Conservation (phyloP, 1,140 invertebrate genomes). For the Ganaspis sp. region DNA sequence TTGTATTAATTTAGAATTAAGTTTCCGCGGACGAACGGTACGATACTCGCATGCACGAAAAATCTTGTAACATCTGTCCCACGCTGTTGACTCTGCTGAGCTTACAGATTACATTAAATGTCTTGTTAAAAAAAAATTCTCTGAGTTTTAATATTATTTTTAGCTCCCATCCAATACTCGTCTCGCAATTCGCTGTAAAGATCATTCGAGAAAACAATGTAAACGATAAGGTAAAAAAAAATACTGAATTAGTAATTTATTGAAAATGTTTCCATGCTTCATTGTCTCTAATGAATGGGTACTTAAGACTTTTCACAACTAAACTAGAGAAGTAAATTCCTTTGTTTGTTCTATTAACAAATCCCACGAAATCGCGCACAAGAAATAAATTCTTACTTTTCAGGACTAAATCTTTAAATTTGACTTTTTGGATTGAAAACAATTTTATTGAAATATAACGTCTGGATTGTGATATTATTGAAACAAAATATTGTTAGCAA, state of each 20-base stretch:
- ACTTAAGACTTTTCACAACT: not conserved
- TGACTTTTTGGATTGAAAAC: too few species aligned
- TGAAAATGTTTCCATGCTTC: not conserved
- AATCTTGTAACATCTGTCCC: constrained; percentile 67
- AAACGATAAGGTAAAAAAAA: not conserved
- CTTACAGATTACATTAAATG: constrained; percentile 72
- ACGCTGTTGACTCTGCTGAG: constrained; percentile 73
- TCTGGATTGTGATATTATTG: too few species aligned
- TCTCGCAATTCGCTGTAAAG: not conserved
- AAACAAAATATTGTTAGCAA: too few species aligned
- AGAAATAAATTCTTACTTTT: not conserved
- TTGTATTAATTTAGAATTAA: constrained; percentile 61
- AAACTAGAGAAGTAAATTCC: constrained; percentile 8
- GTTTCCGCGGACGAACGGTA: constrained; percentile 61
- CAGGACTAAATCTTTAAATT: too few species aligned
- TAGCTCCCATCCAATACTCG: not conserved
- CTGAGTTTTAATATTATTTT: not conserved
- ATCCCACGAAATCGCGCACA: not conserved
- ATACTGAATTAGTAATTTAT: not conserved
- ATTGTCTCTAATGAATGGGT: not conserved
- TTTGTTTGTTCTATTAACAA: not conserved
- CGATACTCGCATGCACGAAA: constrained; percentile 60
- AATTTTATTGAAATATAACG: too few species aligned
- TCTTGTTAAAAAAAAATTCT: constrained; percentile 68
- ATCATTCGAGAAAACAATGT: constrained; percentile 6